Percentiles rank a stretch among this genome's conserved stretches.
These are phyloP conservation scores for Cavia aperea DNA, from an alignment of 2,113 vertebrate genomes.

Conservation along the genomic window DNA sequence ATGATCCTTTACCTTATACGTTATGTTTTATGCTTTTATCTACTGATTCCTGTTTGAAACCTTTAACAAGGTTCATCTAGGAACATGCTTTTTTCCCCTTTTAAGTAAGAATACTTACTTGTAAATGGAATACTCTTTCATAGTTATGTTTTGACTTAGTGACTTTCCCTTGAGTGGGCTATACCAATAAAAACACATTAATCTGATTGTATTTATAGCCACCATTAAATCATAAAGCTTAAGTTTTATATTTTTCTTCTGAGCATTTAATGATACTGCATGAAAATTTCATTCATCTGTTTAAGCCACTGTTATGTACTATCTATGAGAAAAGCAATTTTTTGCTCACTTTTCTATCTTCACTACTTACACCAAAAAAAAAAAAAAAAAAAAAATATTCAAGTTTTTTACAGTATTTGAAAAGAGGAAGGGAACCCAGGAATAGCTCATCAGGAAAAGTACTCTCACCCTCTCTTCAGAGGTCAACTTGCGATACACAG, in stretches of 20 bases:
- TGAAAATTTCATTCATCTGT: not conserved
- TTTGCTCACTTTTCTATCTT: not conserved
- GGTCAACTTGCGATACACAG: not conserved
- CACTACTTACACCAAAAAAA: not conserved
- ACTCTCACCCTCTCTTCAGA: not conserved
- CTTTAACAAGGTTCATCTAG: not conserved
- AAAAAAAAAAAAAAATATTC: not conserved
- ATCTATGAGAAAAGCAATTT: not conserved
- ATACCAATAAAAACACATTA: not conserved
- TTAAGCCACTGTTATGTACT: not conserved
- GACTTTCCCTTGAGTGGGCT: not conserved
- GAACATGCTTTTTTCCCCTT: not conserved
- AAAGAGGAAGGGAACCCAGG: not conserved
- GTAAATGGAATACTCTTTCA: not conserved
- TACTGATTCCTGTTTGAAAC: not conserved
- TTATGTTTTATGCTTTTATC: conserved; percentile 2
- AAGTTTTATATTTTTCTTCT: conserved; percentile 16
- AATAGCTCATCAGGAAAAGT: not conserved
- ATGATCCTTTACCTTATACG: not conserved
- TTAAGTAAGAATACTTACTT: not conserved
- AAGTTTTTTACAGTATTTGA: not conserved
- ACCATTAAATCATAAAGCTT: conserved; percentile 12
- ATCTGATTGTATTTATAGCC: not conserved
- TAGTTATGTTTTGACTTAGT: not conserved
- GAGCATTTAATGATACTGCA: not conserved